These are phyloP conservation scores for Tenebrosternarchus preto DNA, from an alignment of 2,113 vertebrate genomes.

Conservation along the genomic window DNA sequence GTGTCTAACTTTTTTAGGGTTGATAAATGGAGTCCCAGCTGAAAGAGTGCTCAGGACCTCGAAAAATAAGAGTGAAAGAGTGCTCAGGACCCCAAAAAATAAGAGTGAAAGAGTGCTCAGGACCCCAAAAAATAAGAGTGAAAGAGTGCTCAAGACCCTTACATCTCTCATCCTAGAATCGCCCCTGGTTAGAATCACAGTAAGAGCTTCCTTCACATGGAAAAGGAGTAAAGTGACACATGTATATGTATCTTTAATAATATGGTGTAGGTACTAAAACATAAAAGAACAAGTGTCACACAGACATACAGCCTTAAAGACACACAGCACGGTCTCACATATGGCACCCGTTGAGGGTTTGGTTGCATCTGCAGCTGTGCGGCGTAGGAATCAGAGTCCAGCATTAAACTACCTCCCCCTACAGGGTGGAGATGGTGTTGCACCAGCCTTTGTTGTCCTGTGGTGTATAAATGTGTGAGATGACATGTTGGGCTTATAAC, in stretches of 20 bases:
- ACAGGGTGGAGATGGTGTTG: slow-evolving; percentile 6
- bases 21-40: no score
- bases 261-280: no score
- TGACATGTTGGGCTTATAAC: not conserved
- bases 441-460: not conserved
- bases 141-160: no score
- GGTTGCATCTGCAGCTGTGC: not conserved
- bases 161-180: no score
- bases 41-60: no score
- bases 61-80: no score
- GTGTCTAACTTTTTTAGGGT: no score
- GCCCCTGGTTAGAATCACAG: no score
- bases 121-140: no score
- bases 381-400: not conserved
- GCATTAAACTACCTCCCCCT: not conserved
- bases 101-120: no score
- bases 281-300: not conserved
- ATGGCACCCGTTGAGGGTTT: no score
- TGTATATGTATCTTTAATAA: not conserved
- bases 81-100: no score
- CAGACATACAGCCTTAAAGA: not conserved
- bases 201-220: not conserved
- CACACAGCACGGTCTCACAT: not conserved
- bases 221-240: not conserved
- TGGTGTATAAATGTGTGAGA: slow-evolving; percentile 2